Conservation (phyloP, 2,888 invertebrate species). For the Acanthoscelides obtectus region DNA sequence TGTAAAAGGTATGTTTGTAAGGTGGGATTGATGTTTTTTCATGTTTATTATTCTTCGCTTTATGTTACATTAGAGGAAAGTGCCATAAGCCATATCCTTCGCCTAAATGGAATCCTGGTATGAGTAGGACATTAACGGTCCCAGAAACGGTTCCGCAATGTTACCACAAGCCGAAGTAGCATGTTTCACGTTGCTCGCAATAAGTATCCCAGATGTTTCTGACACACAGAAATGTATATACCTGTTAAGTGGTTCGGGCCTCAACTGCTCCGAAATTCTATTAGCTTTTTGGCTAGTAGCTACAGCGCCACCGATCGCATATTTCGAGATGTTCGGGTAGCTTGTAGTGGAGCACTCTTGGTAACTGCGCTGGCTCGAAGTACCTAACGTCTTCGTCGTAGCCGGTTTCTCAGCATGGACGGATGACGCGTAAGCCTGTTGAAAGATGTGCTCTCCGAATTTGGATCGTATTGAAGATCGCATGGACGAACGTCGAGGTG, state of each 20-base stretch:
- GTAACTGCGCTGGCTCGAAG: constrained; percentile 38
- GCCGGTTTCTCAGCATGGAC: constrained; percentile 19
- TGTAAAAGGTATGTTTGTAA: no score
- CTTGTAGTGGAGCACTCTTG: constrained; percentile 49
- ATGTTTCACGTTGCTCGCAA: no score
- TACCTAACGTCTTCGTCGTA: constrained; percentile 29
- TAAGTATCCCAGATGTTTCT: no score
- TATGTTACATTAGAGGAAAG: no score
- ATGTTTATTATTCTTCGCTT: no score
- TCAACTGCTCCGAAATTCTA: constrained; percentile 38
- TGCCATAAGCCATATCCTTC: no score
- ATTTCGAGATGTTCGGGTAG: constrained; percentile 46
- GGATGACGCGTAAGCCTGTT: constrained; percentile 31
- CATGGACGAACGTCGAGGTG: constrained; percentile 21
- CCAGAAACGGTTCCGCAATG: no score
- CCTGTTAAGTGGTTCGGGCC: constrained; percentile 34
- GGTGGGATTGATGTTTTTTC: no score
- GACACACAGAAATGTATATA: not conserved
- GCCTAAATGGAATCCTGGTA: no score
- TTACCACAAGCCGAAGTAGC: no score
- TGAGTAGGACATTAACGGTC: no score
- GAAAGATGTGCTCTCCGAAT: constrained; percentile 35
- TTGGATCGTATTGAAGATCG: constrained; percentile 34
- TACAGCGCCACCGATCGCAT: constrained; percentile 48
- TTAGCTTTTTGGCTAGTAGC: constrained; percentile 45